Percentiles rank a stretch among this genome's conserved stretches.
These are phyloP conservation scores for Schmidtea mediterranea DNA, from an alignment of 1,140 invertebrate genomes.

Conservation along the genomic window DNA sequence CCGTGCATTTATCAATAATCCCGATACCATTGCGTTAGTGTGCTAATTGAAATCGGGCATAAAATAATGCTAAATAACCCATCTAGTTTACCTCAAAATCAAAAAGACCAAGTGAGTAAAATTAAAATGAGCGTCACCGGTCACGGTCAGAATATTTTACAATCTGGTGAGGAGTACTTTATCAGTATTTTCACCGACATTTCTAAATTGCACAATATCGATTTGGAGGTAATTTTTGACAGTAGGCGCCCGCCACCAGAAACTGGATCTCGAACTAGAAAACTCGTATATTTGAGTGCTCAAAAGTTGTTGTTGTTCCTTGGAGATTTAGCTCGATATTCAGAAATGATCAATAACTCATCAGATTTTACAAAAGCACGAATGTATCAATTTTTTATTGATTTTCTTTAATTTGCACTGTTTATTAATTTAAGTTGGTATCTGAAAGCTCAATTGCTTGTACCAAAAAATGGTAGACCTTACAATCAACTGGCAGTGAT, in stretches of 20 bases:
- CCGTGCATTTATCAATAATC: conserved; percentile 36
- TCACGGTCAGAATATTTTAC: conserved; percentile 1
- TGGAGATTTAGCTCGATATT: too few species aligned
- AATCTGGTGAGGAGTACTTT: not conserved
- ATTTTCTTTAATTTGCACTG: too few species aligned
- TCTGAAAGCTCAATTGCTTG: conserved; percentile 63
- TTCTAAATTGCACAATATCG: not conserved
- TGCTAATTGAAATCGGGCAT: conserved; percentile 39
- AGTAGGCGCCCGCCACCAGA: too few species aligned
- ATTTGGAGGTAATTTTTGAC: too few species aligned
- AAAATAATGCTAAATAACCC: conserved; percentile 37
- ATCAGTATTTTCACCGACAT: not conserved
- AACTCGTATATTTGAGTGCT: too few species aligned
- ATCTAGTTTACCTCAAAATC: not conserved
- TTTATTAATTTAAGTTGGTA: conserved; percentile 41
- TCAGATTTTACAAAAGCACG: too few species aligned
- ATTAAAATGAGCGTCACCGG: not conserved
- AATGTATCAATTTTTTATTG: too few species aligned
- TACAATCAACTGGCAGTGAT: conserved; percentile 79
- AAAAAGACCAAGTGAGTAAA: not conserved
- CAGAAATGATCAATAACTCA: too few species aligned
- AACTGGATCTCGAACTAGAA: too few species aligned
- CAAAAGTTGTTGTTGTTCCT: too few species aligned
- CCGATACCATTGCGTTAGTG: conserved; percentile 31
- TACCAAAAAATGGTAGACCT: conserved; percentile 70